Percentiles rank a stretch among this genome's conserved stretches.
These are phyloP conservation scores for Lucifuga dentata DNA, from an alignment of 2,113 vertebrate species.

Conservation along the genomic window DNA sequence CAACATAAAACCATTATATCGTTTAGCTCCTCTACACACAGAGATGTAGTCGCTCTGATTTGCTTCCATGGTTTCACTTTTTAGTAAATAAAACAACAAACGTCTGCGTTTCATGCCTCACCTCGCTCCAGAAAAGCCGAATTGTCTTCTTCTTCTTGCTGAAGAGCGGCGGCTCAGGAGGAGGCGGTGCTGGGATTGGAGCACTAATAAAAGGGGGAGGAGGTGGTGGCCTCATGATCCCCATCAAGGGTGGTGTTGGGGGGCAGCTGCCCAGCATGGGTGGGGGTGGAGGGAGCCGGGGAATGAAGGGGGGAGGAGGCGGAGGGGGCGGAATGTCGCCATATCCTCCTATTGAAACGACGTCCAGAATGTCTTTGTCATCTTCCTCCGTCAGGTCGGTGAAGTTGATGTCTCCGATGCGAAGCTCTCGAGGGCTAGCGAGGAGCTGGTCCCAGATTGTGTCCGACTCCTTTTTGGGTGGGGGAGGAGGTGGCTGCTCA, in stretches of 20 bases:
- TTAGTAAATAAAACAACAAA: no score
- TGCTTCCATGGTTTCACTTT: no score
- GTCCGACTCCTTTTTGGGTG: conserved; percentile 90
- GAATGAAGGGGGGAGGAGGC: conserved; percentile 84
- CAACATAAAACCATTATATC: no score
- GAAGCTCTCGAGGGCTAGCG: conserved; percentile 92
- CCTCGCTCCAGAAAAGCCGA: conserved; percentile 97
- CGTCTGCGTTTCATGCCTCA: no score
- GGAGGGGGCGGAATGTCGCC: conserved; percentile 88
- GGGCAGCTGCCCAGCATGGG: conserved; percentile 81
- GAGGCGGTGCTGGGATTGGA: conserved; percentile 72
- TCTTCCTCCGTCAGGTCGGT: conserved; percentile 95
- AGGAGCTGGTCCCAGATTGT: conserved; percentile 98
- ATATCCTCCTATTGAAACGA: conserved; percentile 82
- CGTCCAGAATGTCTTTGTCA: conserved; percentile 90
- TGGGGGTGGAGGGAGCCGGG: conserved; percentile 77
- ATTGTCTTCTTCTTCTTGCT: conserved; percentile 98
- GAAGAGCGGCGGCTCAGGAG: conserved; percentile 87
- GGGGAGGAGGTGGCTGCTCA: conserved; percentile 63
- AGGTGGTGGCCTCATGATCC: conserved; percentile 86
- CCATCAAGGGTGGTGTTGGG: conserved; percentile 83
- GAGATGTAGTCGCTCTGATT: no score
- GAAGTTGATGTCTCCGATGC: conserved; percentile 97
- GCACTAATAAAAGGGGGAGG: conserved; percentile 73
- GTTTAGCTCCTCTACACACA: no score